These are phyloP conservation scores for Alosa alosa DNA, from an alignment of 2,113 vertebrate genomes.

Conservation along the genomic window DNA sequence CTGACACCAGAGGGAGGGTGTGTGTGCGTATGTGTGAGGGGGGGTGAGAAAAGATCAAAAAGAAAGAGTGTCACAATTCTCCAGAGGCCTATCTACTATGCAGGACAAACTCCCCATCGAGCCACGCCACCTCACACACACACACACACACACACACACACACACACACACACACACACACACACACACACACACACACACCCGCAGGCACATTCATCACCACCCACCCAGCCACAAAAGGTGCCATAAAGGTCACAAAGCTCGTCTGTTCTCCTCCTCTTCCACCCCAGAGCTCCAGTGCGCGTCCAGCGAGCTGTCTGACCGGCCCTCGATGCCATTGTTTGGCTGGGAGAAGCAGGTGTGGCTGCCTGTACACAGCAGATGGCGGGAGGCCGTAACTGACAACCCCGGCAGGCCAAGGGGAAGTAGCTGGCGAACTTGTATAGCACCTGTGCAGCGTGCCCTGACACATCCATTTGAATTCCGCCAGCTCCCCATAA, in stretches of 20 bases:
- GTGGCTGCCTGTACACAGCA: conserved; percentile 31
- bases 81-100: neutral
- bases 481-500: neutral
- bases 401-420: conserved; percentile 47
- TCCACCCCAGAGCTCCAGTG: neutral
- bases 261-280: neutral
- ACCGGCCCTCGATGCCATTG: neutral
- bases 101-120: neutral
- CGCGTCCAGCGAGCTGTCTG: neutral
- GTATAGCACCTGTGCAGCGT: conserved; percentile 49
- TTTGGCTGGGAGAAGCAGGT: neutral
- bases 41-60: neutral
- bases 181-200: conserved; percentile 17
- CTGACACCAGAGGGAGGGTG: neutral
- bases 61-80: neutral
- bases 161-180: conserved; percentile 19
- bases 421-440: conserved; percentile 45
- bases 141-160: neutral
- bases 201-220: neutral
- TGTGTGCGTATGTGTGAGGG: too few species aligned
- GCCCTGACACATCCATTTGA: conserved; percentile 46
- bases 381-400: conserved; percentile 51
- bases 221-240: conserved; percentile 8
- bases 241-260: neutral
- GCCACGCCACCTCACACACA: too few species aligned